Conservation (phyloP, 1,140 invertebrate genomes). For the Drosophila rufa region DNA sequence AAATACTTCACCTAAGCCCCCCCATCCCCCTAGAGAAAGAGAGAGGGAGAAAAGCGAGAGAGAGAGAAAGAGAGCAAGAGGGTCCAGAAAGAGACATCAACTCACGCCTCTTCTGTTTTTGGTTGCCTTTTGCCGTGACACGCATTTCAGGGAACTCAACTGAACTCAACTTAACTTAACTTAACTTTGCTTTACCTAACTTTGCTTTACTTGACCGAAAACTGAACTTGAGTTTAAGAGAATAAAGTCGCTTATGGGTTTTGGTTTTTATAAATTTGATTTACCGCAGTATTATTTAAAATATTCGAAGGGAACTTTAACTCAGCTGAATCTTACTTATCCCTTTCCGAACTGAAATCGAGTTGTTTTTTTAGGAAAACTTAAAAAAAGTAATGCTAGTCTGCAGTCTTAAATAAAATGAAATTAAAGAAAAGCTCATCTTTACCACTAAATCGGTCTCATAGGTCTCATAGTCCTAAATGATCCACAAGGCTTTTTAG, state of each 20-base stretch:
- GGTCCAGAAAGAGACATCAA: slow-evolving; percentile 36
- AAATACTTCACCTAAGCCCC: slow-evolving; percentile 54
- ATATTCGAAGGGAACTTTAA: neutral
- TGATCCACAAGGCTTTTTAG: neutral
- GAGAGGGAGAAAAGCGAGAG: neutral
- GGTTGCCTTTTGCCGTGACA: slow-evolving; percentile 64
- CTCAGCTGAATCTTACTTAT: neutral
- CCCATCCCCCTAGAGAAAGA: neutral
- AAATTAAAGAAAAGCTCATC: too few species aligned
- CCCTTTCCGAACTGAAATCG: too few species aligned
- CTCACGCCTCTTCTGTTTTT: slow-evolving; percentile 47
- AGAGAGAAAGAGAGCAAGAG: slow-evolving; percentile 4
- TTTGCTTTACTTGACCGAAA: slow-evolving; percentile 8
- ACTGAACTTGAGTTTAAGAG: slow-evolving; percentile 8
- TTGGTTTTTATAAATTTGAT: neutral
- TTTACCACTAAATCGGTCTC: too few species aligned
- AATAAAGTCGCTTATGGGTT: neutral
- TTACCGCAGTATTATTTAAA: neutral
- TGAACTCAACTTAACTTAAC: slow-evolving; percentile 22
- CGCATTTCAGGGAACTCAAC: slow-evolving; percentile 57
- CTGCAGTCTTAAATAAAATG: neutral
- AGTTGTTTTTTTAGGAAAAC: too few species aligned
- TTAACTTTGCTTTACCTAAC: slow-evolving; percentile 15
- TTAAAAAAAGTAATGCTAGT: too few species aligned
- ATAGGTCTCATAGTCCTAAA: too few species aligned